These are phyloP conservation scores for Zeuzera pyrina DNA, from an alignment of 2,888 invertebrate genomes.

Conservation along the genomic window DNA sequence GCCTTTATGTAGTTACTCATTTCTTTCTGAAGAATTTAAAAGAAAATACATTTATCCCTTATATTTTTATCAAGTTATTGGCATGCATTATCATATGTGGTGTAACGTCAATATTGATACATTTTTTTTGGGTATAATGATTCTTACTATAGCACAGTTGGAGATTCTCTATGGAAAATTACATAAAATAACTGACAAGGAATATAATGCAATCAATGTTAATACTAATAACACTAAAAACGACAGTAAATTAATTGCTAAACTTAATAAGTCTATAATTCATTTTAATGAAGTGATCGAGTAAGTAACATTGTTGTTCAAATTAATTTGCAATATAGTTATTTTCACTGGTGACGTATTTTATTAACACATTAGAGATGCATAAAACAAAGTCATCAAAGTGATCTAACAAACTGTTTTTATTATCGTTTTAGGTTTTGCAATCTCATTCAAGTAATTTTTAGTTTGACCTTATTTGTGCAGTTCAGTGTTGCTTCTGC, in stretches of 20 bases:
- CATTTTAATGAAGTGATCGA: constrained; percentile 1
- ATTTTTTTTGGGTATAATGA: constrained; percentile 39
- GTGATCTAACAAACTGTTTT: no score
- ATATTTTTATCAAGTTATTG: constrained; percentile 41
- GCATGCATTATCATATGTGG: constrained; percentile 48
- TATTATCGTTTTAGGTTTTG: neutral
- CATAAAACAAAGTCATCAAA: no score
- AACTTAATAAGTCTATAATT: neutral
- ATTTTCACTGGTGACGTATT: no score
- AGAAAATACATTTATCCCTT: constrained; percentile 30
- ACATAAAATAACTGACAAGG: neutral
- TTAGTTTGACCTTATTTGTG: constrained; percentile 24
- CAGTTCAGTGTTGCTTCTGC: constrained; percentile 43
- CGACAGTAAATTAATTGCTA: neutral
- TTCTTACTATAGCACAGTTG: constrained; percentile 36
- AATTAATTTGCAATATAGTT: no score
- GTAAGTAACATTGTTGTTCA: no score
- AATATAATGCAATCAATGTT: neutral
- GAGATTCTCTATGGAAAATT: constrained; percentile 36
- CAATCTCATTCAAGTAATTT: neutral
- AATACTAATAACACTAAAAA: no score
- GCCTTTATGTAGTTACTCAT: constrained; percentile 52
- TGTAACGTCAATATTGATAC: constrained; percentile 44
- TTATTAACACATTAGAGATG: no score
- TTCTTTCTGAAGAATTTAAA: constrained; percentile 34